Base-by-base conservation (phyloP, 2,888 invertebrate genomes). In the Margaritifera margaritifera region DNA sequence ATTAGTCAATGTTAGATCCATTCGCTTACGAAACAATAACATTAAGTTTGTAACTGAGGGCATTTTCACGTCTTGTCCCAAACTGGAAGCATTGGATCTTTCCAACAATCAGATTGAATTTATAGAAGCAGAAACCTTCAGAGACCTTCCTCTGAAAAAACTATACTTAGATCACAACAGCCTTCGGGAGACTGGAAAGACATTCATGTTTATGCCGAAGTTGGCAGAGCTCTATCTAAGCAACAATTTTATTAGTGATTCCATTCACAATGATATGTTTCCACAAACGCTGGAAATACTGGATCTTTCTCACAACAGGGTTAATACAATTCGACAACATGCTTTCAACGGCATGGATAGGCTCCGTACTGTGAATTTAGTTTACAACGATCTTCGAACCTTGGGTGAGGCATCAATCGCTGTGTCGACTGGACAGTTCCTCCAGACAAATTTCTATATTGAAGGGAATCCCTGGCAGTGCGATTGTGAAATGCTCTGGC, bases 401-500 rank as follows among this genome's bases (percentile, higher is more conserved):
- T 51, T 80, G 6, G 52, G 71, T 2, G 62, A 67, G 59, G 65
- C 69, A 24, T 60, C 74, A 4, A 57, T 80, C 25, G 59, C 63
- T 1, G 69, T 79, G 0, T 77, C 78, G 11, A 75, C 73, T 20
- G 71, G 74, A 1, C 69, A 51, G 1, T 77, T 66, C 55, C 60
- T 74, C 19, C 82, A 60, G 59, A 72, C 77, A 50, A 69, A 74
- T 4, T 82, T 85, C 66, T 67, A 75, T 51, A 70, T 84, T 20
- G 53, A 70, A 19, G 78, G 72, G 42, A 85, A 85, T 62, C 81
- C 80, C 0, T 66, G 83, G 1, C 66, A 74, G 11, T 85, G 85
- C 68, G 84, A 85, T 68, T 85, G 84, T 58, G 71, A 75, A 51
- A 61, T 84, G 24, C 73, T 80, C 0, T 84, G 85, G 85, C 70